Conservation (phyloP, 30 jellyfish, hydroid and myxozoan species). For the Calvadosia cruxmelitensis region DNA sequence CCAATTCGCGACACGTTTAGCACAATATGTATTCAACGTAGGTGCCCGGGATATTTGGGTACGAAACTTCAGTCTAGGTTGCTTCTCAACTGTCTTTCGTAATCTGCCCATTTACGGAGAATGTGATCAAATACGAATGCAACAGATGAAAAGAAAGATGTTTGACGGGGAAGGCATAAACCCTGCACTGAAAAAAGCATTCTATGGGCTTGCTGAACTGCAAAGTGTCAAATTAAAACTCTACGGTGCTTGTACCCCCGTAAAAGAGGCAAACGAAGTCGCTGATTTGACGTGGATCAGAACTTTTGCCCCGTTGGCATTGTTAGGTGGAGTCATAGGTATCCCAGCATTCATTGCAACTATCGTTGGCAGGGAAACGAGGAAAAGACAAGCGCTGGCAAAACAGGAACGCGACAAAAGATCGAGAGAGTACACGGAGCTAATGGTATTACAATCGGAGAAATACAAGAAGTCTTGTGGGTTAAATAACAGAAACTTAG, state of each 20-base stretch:
- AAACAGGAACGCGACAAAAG: slow-evolving; percentile 57
- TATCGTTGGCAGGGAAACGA: slow-evolving; percentile 66
- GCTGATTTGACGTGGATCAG: slow-evolving; percentile 58
- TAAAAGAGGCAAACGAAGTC: slow-evolving; percentile 2
- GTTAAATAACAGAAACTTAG: slow-evolving; percentile 20
- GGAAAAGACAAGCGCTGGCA: slow-evolving; percentile 59
- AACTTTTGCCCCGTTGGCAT: slow-evolving; percentile 64
- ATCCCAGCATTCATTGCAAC: slow-evolving; percentile 76
- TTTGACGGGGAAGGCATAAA: slow-evolving; percentile 8
- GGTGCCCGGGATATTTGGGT: slow-evolving; percentile 38
- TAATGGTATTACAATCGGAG: slow-evolving; percentile 51
- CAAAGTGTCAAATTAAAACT: slow-evolving; percentile 29
- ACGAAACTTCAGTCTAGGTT: slow-evolving; percentile 29
- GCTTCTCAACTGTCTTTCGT: slow-evolving; percentile 32
- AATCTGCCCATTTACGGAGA: slow-evolving; percentile 38
- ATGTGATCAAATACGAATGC: slow-evolving; percentile 44
- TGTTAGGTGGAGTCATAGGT: slow-evolving; percentile 51
- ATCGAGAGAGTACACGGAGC: slow-evolving; percentile 64
- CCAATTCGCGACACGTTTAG: slow-evolving; percentile 31
- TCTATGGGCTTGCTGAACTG: slow-evolving; percentile 23
- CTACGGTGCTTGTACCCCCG: slow-evolving; percentile 29
- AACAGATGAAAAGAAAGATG: slow-evolving; percentile 23
- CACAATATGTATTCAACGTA: slow-evolving; percentile 26
- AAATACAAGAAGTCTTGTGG: slow-evolving; percentile 71
- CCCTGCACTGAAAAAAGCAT: slow-evolving; percentile 32